A percentile compares a stretch with the other conserved stretches of the same genome.
Conservation (phyloP, 2,888 invertebrate genomes). For the Eupithecia subumbrata region DNA sequence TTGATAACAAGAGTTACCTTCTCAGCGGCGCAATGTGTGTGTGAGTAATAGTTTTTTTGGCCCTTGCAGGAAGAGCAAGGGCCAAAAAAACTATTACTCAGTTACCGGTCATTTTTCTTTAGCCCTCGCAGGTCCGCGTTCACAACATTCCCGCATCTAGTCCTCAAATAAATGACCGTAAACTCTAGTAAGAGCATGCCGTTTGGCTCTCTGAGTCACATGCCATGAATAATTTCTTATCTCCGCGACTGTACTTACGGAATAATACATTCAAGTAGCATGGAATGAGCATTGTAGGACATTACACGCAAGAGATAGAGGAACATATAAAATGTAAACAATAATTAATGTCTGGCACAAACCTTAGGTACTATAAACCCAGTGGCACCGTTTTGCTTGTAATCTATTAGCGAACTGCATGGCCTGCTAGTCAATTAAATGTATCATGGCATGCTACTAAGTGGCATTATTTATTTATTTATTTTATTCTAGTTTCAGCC, state of each 20-base stretch:
- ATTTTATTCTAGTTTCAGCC: too few species aligned
- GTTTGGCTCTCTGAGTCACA: conserved; percentile 11
- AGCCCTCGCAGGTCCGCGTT: background rate
- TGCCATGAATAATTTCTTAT: conserved; percentile 17
- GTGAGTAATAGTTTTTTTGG: too few species aligned
- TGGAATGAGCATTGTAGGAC: conserved; percentile 8
- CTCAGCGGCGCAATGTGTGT: background rate
- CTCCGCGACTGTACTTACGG: conserved; percentile 6
- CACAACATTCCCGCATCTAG: background rate
- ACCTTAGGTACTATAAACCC: background rate
- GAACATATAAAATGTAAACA: background rate
- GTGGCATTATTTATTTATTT: too few species aligned
- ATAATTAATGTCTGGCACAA: background rate
- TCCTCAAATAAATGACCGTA: background rate
- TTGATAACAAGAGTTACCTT: background rate
- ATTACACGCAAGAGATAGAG: conserved; percentile 2
- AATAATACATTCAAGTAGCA: conserved; percentile 7
- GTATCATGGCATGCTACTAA: too few species aligned
- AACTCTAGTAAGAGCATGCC: conserved; percentile 13
- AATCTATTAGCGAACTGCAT: too few species aligned
- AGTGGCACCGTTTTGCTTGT: too few species aligned
- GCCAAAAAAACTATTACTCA: too few species aligned
- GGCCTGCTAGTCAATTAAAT: too few species aligned
- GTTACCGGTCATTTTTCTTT: background rate
- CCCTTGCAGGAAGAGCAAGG: too few species aligned